These are phyloP conservation scores for Agriotes lineatus DNA, from an alignment of 2,888 invertebrate species.

Conservation along the genomic window DNA sequence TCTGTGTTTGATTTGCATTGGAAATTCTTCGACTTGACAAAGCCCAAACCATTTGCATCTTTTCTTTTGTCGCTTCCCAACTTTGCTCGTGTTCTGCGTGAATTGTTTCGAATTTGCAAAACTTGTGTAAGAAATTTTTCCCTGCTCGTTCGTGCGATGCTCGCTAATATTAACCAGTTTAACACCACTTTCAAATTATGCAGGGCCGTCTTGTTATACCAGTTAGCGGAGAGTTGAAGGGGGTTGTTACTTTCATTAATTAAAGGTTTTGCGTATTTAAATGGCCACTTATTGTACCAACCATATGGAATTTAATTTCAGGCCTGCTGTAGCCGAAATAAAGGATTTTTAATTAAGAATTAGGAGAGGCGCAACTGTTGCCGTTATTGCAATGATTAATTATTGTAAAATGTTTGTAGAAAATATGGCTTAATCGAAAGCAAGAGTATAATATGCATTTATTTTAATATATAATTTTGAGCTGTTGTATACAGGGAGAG, in stretches of 20 bases:
- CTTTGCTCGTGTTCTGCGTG: constrained; percentile 30
- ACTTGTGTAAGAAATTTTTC: constrained; percentile 43
- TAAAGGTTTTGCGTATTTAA: background rate
- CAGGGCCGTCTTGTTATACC: background rate
- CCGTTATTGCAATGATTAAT: too few relatives aligned
- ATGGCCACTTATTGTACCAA: too few relatives aligned
- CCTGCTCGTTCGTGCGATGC: constrained; percentile 23
- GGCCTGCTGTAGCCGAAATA: too few relatives aligned
- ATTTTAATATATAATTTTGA: too few relatives aligned
- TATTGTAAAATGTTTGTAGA: too few relatives aligned
- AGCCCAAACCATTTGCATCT: constrained; percentile 52
- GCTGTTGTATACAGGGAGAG: too few relatives aligned
- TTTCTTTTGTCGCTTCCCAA: constrained; percentile 41
- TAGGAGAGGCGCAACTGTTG: too few relatives aligned
- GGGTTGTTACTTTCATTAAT: constrained; percentile 1
- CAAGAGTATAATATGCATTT: too few relatives aligned
- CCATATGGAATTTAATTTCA: too few relatives aligned
- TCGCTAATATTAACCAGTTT: constrained; percentile 20
- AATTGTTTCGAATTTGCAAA: constrained; percentile 46
- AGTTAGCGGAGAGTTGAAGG: background rate
- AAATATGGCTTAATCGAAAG: too few relatives aligned
- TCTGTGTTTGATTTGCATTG: constrained; percentile 52
- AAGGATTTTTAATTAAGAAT: too few relatives aligned
- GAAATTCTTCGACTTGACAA: constrained; percentile 51
- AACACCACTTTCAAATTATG: constrained; percentile 13